phyloP scores from a whole-genome alignment of 2,113 vertebrate species.

The Nibea coibor region DNA sequence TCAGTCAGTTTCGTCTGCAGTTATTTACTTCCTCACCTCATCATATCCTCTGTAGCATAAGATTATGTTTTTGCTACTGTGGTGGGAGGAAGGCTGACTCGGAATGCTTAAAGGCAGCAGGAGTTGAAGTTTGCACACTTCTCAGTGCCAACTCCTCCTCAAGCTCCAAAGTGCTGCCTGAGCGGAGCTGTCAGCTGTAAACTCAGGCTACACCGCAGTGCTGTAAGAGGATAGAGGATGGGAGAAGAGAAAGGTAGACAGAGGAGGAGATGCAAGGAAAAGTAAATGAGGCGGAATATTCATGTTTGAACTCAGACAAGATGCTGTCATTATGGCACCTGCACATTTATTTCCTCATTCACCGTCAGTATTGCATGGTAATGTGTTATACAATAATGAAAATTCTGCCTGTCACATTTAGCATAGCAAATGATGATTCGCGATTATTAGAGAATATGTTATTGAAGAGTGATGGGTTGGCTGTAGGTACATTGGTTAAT shows the following conservation, averaged over 20 bases:
- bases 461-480: neutral
- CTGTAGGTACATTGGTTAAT: neutral
- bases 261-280: neutral
- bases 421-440: neutral
- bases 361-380: slow-evolving; percentile 4
- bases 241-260: neutral
- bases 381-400: neutral
- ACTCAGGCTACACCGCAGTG: neutral
- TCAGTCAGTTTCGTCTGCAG: neutral
- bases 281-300: slow-evolving; percentile 13
- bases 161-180: slow-evolving; percentile 16
- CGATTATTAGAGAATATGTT: neutral
- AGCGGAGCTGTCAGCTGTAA: slow-evolving; percentile 18
- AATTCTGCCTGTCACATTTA: neutral
- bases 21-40: slow-evolving; percentile 6
- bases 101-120: slow-evolving; percentile 29
- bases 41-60: neutral
- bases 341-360: slow-evolving; percentile 8
- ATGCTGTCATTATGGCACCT: neutral
- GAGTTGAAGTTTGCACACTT: slow-evolving; percentile 30
- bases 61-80: slow-evolving; percentile 16
- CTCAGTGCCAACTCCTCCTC: slow-evolving; percentile 15
- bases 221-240: neutral
- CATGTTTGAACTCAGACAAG: slow-evolving; percentile 11
- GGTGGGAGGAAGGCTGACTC: slow-evolving; percentile 9